phyloP scores from a whole-genome alignment of 2,888 invertebrate species.

The Syritta pipiens region DNA sequence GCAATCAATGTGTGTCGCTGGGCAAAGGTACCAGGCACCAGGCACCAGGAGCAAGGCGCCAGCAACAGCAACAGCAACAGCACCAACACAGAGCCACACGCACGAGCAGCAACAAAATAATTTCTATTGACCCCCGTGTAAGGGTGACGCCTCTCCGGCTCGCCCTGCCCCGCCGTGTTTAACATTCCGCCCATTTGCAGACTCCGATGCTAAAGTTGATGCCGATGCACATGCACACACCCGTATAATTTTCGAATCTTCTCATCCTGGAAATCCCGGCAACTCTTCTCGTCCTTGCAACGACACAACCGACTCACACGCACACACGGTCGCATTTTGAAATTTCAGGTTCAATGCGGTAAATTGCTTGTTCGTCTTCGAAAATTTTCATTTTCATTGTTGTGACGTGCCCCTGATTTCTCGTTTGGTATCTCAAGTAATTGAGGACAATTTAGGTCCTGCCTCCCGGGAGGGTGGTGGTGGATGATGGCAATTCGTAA shows the following conservation, averaged over 20 bases:
- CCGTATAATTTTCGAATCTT: constrained; percentile 14
- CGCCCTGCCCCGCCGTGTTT: constrained; percentile 20
- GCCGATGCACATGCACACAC: constrained; percentile 3
- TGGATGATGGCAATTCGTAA: too few relatives aligned
- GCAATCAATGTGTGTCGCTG: too few relatives aligned
- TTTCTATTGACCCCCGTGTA: constrained; percentile 58
- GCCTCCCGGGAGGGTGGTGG: too few relatives aligned
- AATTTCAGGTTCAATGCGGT: constrained; percentile 54
- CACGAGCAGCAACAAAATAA: constrained; percentile 24
- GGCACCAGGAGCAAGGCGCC: not conserved
- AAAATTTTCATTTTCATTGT: constrained; percentile 40
- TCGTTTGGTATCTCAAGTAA: constrained; percentile 31
- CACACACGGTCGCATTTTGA: constrained; percentile 18
- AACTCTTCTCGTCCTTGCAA: constrained; percentile 15
- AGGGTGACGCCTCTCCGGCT: too few relatives aligned
- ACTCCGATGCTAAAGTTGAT: not conserved
- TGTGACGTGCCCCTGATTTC: constrained; percentile 22
- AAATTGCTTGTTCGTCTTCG: constrained; percentile 59
- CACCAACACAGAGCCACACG: constrained; percentile 8
- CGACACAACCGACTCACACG: not conserved
- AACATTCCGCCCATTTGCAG: constrained; percentile 30
- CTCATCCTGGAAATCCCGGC: constrained; percentile 39
- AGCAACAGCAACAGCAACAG: too few relatives aligned
- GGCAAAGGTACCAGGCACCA: too few relatives aligned
- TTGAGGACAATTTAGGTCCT: constrained; percentile 37